Base-by-base conservation (phyloP, 2,888 invertebrate genomes). In the Blastobasis adustella region DNA sequence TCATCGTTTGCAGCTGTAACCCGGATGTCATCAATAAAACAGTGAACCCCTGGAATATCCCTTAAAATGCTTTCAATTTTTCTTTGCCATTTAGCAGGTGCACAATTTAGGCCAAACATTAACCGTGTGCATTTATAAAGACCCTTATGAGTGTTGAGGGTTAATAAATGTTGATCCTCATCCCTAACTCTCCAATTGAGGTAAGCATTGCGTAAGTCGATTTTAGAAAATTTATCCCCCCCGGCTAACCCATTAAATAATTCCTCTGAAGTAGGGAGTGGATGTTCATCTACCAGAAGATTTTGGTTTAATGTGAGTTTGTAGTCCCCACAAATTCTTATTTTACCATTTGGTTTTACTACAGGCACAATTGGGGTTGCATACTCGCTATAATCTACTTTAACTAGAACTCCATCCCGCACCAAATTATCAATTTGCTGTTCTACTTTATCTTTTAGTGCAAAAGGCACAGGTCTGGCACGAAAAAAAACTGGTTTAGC, bases 21-120 rank as follows among this genome's bases (percentile, higher is more conserved):
- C 4, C n/a, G 6, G n/a, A 44, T 49, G 23, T 51, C 51, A 47
- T 51, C 51, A 37, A 51, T 47, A 44, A 51, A 51, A 47, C 36
- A 23, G 4, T 37, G 43, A 37, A 47, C 47, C 7, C 51, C 51
- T 37, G 51, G 51, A 37, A 51, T 46, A 5, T 23, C 51, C n/a
- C 36, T 38, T 38, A 50, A 10, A 4, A 46, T 50, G 6, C 36
- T 23, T 7, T 50, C 50, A 41, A 50, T 51, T 40, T 51, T 45
- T 5, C 51, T 44, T 39, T 51, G 47, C 45, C 45, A 51, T 37
- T 45, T 47, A 40, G 39, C 45, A 8, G 48, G 47, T 10, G 48
- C 45, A 48, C 40, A 47, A 40, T 10, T 43, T 37, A 47, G 4
- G 7, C 43, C 10, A 10, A 42, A 10, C 47, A 23, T n/a, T n/a